Conservation (phyloP, 2,113 vertebrate genomes). For the Copsychus sechellarum region DNA sequence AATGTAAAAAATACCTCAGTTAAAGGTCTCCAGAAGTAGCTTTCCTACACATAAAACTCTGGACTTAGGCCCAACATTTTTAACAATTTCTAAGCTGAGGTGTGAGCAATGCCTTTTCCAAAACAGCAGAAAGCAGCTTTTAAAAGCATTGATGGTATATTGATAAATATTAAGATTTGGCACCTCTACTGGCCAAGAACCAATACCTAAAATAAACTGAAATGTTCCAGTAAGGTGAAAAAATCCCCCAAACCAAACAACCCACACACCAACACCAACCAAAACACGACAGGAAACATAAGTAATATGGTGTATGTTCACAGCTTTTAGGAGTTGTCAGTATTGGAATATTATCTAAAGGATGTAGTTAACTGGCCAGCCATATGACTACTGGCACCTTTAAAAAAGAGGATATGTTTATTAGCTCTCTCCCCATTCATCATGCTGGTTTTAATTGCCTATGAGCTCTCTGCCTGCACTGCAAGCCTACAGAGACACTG, state of each 20-base stretch:
- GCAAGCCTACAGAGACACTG: not conserved
- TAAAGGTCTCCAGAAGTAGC: not conserved
- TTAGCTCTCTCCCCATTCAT: not conserved
- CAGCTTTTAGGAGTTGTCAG: not conserved
- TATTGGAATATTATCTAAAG: not conserved
- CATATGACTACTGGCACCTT: not conserved
- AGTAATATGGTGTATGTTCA: rapidly evolving
- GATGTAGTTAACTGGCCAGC: not conserved
- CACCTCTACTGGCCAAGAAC: not conserved
- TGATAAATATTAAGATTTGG: slow-evolving; percentile 28
- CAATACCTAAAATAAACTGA: not conserved
- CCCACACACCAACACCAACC: not conserved
- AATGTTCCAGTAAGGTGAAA: not conserved
- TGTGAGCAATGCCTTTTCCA: not conserved
- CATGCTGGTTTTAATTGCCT: not conserved
- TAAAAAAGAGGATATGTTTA: not conserved
- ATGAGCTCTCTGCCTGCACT: not conserved
- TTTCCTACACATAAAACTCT: not conserved
- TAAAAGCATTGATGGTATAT: not conserved
- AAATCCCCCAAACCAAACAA: not conserved
- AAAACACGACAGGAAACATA: not conserved
- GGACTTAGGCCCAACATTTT: not conserved
- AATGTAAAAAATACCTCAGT: not conserved
- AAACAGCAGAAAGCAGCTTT: not conserved
- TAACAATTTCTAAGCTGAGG: not conserved